Percentiles rank a stretch among this genome's conserved stretches.
Conservation (phyloP, 2,797 vertebrate species). For the Forpus xanthops region DNA sequence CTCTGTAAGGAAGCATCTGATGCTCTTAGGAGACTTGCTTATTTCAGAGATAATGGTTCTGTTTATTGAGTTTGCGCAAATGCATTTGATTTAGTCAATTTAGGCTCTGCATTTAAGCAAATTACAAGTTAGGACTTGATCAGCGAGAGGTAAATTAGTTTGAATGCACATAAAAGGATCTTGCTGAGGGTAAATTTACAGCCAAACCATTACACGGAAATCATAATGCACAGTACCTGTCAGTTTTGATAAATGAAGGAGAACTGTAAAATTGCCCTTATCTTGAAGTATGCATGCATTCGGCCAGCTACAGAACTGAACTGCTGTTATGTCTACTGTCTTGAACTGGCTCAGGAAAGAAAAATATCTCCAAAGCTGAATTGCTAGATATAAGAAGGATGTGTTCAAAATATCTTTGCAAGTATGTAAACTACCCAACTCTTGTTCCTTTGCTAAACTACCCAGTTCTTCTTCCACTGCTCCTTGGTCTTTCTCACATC, state of each 20-base stretch:
- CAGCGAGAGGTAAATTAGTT: conserved; percentile 58
- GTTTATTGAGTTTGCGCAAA: conserved; percentile 64
- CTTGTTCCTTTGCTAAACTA: not conserved
- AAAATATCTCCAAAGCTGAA: not conserved
- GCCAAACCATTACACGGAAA: conserved; percentile 33
- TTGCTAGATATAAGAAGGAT: not conserved
- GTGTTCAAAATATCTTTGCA: not conserved
- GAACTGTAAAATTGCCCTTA: conserved; percentile 33
- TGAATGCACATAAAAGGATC: conserved; percentile 44
- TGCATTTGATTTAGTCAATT: conserved; percentile 63
- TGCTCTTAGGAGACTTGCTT: conserved; percentile 47
- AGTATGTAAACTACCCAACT: not conserved
- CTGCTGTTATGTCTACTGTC: not conserved
- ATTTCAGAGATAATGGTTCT: conserved; percentile 49
- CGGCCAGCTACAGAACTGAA: conserved; percentile 12
- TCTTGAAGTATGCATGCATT: conserved; percentile 1
- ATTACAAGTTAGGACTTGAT: conserved; percentile 57
- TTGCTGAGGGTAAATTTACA: conserved; percentile 56
- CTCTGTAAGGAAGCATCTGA: not conserved
- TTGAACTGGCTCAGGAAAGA: not conserved
- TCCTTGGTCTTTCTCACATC: accelerated
- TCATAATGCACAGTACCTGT: conserved; percentile 9
- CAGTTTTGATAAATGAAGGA: conserved; percentile 52
- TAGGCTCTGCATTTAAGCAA: conserved; percentile 60
- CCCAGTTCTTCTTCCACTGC: not conserved